Conservation (phyloP, 2,888 invertebrate genomes). For the Lissocephala sabroskyi region DNA sequence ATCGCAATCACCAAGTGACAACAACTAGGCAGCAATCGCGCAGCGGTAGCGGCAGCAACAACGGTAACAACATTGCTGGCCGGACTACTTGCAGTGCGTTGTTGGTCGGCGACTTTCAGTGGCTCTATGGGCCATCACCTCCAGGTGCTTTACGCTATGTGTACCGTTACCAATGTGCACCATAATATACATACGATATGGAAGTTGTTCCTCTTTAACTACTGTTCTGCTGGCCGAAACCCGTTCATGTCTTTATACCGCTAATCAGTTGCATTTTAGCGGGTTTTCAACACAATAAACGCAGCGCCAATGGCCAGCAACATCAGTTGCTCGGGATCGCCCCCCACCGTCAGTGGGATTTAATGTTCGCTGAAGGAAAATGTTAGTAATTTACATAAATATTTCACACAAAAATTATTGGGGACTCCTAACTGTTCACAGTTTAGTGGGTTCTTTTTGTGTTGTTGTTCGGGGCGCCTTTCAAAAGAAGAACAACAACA, state of each 20-base stretch:
- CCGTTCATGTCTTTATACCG: conserved; percentile 39
- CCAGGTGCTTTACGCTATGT: not conserved
- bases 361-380: conserved; percentile 10
- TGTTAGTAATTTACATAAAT: conserved; percentile 57
- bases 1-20: not conserved
- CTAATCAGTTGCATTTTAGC: conserved; percentile 62
- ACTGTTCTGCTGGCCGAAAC: conserved; percentile 28
- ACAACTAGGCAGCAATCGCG: no score
- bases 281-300: conserved; percentile 29
- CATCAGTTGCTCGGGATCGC: no score
- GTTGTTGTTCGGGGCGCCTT: conserved; percentile 24
- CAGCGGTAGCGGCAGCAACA: not conserved
- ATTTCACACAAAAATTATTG: conserved; percentile 55
- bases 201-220: no score
- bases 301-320: not conserved
- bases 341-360: no score
- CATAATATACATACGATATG: conserved; percentile 20
- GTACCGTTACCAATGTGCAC: conserved; percentile 50
- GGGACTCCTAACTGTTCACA: conserved; percentile 55
- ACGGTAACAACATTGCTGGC: not conserved
- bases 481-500: conserved; percentile 46
- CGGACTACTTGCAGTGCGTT: not conserved
- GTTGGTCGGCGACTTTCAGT: no score
- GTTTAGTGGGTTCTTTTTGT: conserved; percentile 5
- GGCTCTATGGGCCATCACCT: no score